Evolutionary conservation across 2,797 vertebrate species (phyloP).

Genomic region (Pyrocephalus nanus): DNA sequence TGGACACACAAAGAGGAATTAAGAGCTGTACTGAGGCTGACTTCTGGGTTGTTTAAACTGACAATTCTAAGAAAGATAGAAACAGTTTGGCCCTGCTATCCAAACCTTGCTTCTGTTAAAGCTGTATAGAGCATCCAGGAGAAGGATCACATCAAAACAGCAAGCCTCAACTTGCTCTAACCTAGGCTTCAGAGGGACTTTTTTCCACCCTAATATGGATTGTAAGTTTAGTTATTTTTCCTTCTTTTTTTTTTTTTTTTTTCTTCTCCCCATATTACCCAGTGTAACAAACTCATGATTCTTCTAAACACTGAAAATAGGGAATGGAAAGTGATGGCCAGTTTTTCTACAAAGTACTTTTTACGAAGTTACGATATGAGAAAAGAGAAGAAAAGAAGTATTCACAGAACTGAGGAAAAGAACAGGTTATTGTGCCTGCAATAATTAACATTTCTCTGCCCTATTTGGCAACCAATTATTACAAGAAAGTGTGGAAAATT

Average conservation of each 20-base stretch:
- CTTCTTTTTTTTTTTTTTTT: not conserved
- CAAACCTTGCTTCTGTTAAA: not conserved
- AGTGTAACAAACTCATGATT: not conserved
- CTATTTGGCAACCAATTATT: not conserved
- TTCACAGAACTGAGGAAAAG: not conserved
- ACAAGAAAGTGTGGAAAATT: not conserved
- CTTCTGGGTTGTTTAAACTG: not conserved
- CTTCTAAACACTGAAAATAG: not conserved
- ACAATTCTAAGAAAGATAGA: accelerated
- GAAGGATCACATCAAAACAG: not conserved
- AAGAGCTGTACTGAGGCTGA: not conserved
- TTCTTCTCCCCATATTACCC: too few relatives aligned
- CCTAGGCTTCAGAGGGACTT: not conserved
- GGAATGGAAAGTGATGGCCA: not conserved
- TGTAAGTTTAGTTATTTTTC: not conserved
- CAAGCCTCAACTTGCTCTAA: not conserved
- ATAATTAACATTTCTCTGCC: not conserved
- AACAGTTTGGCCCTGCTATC: not conserved
- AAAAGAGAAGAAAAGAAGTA: not conserved
- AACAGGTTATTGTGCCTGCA: not conserved
- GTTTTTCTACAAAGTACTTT: not conserved
- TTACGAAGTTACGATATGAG: not conserved
- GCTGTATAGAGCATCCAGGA: not conserved
- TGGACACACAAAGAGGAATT: not conserved
- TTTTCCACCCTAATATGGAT: not conserved